Evolutionary conservation across 2,888 invertebrate species (phyloP), one percentile per base, ranked within the genome.

Genomic region (Metacarcinus magister): DNA sequence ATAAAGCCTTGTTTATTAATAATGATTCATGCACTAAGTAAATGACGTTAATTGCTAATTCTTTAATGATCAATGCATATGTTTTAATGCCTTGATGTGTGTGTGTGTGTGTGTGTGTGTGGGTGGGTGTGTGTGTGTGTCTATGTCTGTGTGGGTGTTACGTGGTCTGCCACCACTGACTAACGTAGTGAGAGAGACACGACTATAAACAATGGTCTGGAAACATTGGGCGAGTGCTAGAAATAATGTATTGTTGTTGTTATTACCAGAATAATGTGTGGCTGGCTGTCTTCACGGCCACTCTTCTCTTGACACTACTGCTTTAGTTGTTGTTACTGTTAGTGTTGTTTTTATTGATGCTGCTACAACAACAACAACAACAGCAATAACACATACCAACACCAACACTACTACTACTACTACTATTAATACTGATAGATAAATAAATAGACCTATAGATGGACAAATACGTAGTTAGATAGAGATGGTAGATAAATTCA

Each of bases 81-180:
- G 16, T 10, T 54, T 54, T 54, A 54, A 16, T 10, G 54, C 54
- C 16, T 54, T 54, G 16, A 54, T 67, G n/a, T 67, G 67, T 67
- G n/a, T 67, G 19, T 67, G 67, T 67, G 67, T 67, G 67, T 67
- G n/a, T 23, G 67, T 67, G 67, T 67, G 67, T 67, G 67, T 67
- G 67, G 19, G n/a, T 23, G 67, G 19, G 67, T 67, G 67, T 67
- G 67, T 67, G 67, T 67, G 67, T 67, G 60, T 60, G 60, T 60
- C 10, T 60, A 19, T 60, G 60, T 60, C 10, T 60, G 60, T 60
- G 19, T 60, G 60, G 5, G 48, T 48, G 67, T 67, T 19, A 4
- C 23, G n/a, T 67, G 67, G 23, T 67, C 23, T 23, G 23, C 19
- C 67, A 67, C 23, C 67, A 19, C 0, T 67, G 19, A 67, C n/a